phyloP scores from a whole-genome alignment of 2,797 vertebrate species.

The Urocyon cinereoargenteus region DNA sequence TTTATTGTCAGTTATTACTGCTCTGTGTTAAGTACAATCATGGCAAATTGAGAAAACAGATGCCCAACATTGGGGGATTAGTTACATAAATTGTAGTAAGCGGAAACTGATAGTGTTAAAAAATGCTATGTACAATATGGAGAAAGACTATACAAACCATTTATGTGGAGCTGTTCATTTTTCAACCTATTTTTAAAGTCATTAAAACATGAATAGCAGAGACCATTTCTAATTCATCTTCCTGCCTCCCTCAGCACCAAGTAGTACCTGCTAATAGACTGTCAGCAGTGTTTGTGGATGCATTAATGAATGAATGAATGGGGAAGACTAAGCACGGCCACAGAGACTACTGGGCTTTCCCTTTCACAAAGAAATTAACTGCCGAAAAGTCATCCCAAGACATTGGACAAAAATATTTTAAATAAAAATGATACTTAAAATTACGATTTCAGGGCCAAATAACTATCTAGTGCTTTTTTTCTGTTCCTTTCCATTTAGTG shows the following conservation, averaged over 20 bases:
- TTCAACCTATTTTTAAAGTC: slow-evolving; percentile 20
- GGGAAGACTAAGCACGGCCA: not conserved
- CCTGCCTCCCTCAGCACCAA: not conserved
- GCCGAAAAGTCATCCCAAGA: not conserved
- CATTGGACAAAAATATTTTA: not conserved
- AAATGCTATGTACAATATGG: not conserved
- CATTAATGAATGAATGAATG: not conserved
- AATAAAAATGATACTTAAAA: not conserved
- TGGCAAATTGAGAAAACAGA: not conserved
- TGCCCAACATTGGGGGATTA: not conserved
- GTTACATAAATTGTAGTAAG: not conserved
- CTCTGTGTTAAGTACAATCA: not conserved
- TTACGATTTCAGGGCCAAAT: not conserved
- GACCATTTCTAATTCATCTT: slow-evolving; percentile 22
- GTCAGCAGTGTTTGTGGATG: not conserved
- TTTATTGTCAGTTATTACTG: slow-evolving; percentile 7
- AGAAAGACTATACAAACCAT: not conserved
- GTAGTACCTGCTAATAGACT: not conserved
- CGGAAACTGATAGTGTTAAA: not conserved
- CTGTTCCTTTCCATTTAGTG: not conserved
- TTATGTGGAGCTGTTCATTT: not conserved
- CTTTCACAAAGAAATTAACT: slow-evolving; percentile 15
- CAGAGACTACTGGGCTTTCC: not conserved
- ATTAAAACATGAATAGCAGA: not conserved
- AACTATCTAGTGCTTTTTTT: not conserved